Evolutionary conservation across 2,113 vertebrate species (phyloP).

Genomic region (Lathamus discolor): DNA sequence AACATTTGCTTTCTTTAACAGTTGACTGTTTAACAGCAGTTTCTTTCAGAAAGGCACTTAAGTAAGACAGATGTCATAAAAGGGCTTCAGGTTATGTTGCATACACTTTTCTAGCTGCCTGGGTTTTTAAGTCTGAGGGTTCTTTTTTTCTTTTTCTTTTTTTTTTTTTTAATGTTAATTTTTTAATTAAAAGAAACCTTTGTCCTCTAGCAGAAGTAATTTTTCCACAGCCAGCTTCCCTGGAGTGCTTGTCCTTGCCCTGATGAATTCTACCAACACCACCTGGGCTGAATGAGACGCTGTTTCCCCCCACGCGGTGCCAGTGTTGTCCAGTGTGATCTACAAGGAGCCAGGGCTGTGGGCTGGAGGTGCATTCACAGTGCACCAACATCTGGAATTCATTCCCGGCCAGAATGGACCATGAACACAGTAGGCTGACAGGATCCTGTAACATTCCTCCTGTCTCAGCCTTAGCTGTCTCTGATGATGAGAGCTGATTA

Average conservation of each 20-base stretch:
- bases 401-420: constrained; percentile 62
- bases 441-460: constrained; percentile 60
- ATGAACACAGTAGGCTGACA: constrained; percentile 52
- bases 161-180: neutral
- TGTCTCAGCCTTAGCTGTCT: constrained; percentile 69
- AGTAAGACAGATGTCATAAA: neutral
- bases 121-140: neutral
- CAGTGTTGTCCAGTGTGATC: constrained; percentile 51
- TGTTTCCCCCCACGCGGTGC: neutral
- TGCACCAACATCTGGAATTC: constrained; percentile 86
- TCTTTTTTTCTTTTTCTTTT: too few species aligned
- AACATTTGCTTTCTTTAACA: neutral
- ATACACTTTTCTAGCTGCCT: neutral
- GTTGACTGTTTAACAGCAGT: neutral
- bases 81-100: neutral
- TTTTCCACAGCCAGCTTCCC: neutral
- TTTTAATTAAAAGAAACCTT: neutral
- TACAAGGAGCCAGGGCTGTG: constrained; percentile 19
- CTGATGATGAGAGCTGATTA: constrained; percentile 9
- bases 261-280: neutral
- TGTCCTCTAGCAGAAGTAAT: neutral
- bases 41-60: neutral
- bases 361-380: constrained; percentile 37
- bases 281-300: neutral
- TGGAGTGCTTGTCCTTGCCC: neutral